Evolutionary conservation across 2,113 vertebrate genomes (phyloP).

Genomic region (Psammodynastes pulverulentus): DNA sequence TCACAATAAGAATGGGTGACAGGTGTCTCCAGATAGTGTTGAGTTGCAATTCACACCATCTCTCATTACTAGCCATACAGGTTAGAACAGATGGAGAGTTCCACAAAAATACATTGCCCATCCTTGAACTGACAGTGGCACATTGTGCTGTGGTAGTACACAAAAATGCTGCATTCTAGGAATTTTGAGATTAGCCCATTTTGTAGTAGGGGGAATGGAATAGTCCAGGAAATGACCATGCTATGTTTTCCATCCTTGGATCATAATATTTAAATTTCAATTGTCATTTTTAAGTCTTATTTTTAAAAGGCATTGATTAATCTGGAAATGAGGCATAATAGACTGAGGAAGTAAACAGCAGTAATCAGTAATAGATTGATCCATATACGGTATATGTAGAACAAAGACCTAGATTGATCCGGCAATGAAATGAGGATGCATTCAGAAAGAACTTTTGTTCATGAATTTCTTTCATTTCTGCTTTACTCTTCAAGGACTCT

Average conservation of each 20-base stretch:
- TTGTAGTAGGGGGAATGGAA: background rate
- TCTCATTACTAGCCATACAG: background rate
- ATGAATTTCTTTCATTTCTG: background rate
- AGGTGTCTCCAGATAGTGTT: background rate
- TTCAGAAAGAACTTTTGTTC: background rate
- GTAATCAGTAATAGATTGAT: background rate
- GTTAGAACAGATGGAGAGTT: background rate
- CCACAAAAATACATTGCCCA: background rate
- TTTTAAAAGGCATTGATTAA: background rate
- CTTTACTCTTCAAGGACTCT: background rate
- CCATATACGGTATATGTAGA: background rate
- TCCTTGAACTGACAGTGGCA: background rate
- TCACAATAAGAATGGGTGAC: background rate
- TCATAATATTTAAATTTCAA: background rate
- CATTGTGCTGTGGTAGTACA: background rate
- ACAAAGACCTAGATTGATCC: background rate
- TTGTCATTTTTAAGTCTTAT: background rate
- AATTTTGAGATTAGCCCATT: background rate
- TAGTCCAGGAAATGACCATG: background rate
- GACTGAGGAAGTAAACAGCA: background rate
- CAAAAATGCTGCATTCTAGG: background rate
- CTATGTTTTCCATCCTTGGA: background rate
- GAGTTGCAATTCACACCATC: background rate
- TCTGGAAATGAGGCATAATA: background rate
- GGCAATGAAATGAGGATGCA: background rate